Base-by-base conservation (phyloP, 2,113 vertebrate genomes). In the Stercorarius parasiticus region DNA sequence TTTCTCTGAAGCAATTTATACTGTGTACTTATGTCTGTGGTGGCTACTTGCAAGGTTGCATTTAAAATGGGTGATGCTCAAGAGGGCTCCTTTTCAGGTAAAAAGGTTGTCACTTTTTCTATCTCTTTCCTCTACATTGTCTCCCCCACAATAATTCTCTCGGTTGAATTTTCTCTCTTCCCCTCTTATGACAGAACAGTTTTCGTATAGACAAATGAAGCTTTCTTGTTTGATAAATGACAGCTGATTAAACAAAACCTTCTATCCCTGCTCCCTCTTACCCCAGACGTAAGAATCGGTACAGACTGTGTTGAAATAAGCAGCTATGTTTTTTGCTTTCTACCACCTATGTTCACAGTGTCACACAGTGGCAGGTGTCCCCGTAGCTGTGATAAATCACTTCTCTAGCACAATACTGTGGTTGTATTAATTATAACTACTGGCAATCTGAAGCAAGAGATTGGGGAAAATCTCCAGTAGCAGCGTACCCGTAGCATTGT, bases 1-100 rank as follows among this genome's bases (percentile, higher is more conserved):
- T 93, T 95, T 91, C 88, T 90, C 92, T 90, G 84, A 95, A 94
- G 79, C 36, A 90, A 74, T 92, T 95, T 97, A 64, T 89, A 47
- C 77, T 61, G 66, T 92, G 73, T 91, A 95, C 61, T 79, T 89
- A 66, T 30, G 79, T 93, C 83, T 91, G 93, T 94, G 77, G 83
- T 93, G 83, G 56, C 82, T 94, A 87, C 52, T 89, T 88, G 52
- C 92, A 95, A 94, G 84, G 72, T 84, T 95, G 67, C 83, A 66
- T 91, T 96, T 95, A 65, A 95, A 81, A 94, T 56, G 55, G 47
- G 36, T 71, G 59, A 82, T 69, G 76, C 67, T 95, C 34, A 82
- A 74, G 52, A 85, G 86, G 22, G 16, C 22, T 94, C 34, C 38
- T 89, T 92, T 74, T 70, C 71, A 61, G 80, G 93, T 32, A 40